Evolutionary conservation across 2,113 vertebrate genomes (phyloP), one percentile per base, ranked within the genome.

Genomic region (Nesoenas mayeri): DNA sequence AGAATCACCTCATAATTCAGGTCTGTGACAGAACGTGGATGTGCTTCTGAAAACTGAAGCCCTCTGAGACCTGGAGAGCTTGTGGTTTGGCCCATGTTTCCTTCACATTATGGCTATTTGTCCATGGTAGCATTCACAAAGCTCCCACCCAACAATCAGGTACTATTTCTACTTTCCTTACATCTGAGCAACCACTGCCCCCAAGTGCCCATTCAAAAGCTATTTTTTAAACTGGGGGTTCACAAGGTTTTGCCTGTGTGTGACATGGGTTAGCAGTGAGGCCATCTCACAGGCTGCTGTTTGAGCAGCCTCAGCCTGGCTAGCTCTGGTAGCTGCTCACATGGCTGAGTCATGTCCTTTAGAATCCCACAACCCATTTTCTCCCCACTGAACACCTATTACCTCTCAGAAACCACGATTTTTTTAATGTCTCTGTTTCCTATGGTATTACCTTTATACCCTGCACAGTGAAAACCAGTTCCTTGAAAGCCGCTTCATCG

Each of bases 151-250:
- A 5, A 78, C 60, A 40, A 8, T 9, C n/a, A 38, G 26, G 64
- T 58, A 60, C 25, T 36, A 56, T 6, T 95, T 47, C 72, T 88
- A 75, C 72, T 60, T 85, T 61, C n/a, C 66, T 40, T 74, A 91
- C 88, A 90, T 69, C 48, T 51, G 3, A 94, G 96, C 69, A 78
- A 57, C 95, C 95, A 95, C 95, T 97, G 94, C 96, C 95, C 95
- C 93, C 93, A 95, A 95, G 95, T 84, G 95, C 93, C 90, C 88
- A 44, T 86, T 80, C 57, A 44, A 60, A 78, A 44, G 64, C 53
- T 82, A 11, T 26, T 71, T 89, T 83, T 57, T 17, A 22, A n/a
- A 3, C 0, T 77, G 70, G 26, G 74, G 67, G 47, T 38, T 91
- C 58, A 26, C 32, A 12, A 57, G 47, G 17, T 6, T 85, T 92